Conservation (phyloP, 2,113 vertebrate species). For the Clinocottus analis region DNA sequence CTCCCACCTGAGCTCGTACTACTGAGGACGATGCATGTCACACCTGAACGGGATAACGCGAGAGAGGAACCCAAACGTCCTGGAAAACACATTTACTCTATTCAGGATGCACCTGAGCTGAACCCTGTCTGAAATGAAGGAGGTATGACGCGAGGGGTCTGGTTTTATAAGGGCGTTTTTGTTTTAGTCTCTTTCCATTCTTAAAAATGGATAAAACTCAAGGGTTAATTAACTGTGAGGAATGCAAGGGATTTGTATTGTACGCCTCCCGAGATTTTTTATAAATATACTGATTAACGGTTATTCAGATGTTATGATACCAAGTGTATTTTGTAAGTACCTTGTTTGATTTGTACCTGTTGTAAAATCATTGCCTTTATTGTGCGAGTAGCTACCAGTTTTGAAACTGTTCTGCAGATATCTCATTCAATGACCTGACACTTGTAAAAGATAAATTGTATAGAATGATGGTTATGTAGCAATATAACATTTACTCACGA, state of each 20-base stretch:
- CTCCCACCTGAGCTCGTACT: constrained; percentile 84
- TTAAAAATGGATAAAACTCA: constrained; percentile 17
- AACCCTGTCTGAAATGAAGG: constrained; percentile 54
- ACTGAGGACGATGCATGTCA: constrained; percentile 67
- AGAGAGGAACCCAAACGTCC: constrained; percentile 22
- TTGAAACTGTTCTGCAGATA: constrained; percentile 35
- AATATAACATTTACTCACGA: constrained; percentile 61
- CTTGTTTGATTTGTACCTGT: constrained; percentile 44
- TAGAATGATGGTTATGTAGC: constrained; percentile 75
- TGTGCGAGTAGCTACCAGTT: constrained; percentile 27
- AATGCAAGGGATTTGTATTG: constrained; percentile 18
- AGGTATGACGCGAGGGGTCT: constrained; percentile 41
- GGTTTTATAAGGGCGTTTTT: constrained; percentile 36
- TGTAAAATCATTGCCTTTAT: constrained; percentile 37
- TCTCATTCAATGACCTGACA: constrained; percentile 58
- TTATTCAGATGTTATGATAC: constrained; percentile 50
- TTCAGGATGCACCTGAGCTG: constrained; percentile 40
- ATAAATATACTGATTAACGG: constrained; percentile 50
- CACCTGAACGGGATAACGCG: constrained; percentile 1
- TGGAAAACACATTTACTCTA: constrained; percentile 3
- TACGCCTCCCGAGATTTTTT: constrained; percentile 20
- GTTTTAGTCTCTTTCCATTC: constrained; percentile 19
- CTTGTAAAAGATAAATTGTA: constrained; percentile 80
- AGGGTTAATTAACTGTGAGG: constrained; percentile 11
- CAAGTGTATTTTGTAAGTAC: constrained; percentile 66